Evolutionary conservation across 2,797 vertebrate species (phyloP).

Genomic region (Vultur gryphus): DNA sequence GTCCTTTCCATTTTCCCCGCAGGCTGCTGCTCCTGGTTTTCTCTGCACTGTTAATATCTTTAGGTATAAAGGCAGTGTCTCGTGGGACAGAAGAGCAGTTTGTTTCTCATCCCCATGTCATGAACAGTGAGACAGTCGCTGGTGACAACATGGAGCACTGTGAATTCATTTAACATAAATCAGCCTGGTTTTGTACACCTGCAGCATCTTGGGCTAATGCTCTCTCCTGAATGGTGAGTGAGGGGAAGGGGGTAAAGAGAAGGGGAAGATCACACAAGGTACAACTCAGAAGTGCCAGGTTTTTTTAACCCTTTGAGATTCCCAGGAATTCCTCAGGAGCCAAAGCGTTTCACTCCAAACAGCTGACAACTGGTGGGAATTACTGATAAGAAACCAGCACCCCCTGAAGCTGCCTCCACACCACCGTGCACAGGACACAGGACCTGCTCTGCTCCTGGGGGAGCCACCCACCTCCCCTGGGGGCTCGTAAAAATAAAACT

Average conservation of each 20-base stretch:
- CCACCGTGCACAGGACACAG: background rate
- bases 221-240: background rate
- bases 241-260: background rate
- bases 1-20: background rate
- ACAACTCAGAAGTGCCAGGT: background rate
- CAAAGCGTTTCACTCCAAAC: background rate
- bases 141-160: background rate
- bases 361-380: rapidly evolving
- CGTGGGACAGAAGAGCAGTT: background rate
- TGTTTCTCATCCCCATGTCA: background rate
- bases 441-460: background rate
- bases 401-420: background rate
- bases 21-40: background rate
- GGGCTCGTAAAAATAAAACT: background rate
- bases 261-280: background rate
- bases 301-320: background rate
- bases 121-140: background rate
- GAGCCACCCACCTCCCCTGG: background rate
- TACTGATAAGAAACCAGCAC: background rate
- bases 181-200: background rate
- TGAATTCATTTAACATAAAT: background rate
- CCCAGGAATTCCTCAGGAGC: background rate
- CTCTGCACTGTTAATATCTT: background rate
- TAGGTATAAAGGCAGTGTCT: background rate
- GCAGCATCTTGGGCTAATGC: background rate